phyloP scores from a whole-genome alignment of 2,888 invertebrate species.

The Drosophila histrio region DNA sequence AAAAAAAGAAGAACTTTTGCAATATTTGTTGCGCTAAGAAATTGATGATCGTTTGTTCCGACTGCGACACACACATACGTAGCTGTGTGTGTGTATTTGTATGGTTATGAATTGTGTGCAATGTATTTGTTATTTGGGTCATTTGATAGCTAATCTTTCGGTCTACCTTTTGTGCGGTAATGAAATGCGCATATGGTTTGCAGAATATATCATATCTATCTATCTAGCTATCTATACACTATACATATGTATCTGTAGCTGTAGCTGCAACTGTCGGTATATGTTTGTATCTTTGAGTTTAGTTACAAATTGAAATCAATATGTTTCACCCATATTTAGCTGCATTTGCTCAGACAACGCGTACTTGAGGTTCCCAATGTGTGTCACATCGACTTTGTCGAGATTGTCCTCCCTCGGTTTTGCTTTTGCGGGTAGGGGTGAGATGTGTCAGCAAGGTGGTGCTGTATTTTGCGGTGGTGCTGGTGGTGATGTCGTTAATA shows the following conservation, averaged over 20 bases:
- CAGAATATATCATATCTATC: slow-evolving; percentile 19
- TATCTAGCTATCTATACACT: not conserved
- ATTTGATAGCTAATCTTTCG: slow-evolving; percentile 51
- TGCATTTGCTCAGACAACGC: slow-evolving; percentile 1
- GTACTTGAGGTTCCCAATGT: slow-evolving; percentile 13
- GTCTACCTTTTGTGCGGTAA: slow-evolving; percentile 50
- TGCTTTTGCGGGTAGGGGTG: not conserved
- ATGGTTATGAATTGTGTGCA: slow-evolving; percentile 9
- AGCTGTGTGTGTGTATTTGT: not conserved
- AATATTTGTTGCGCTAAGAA: slow-evolving; percentile 19
- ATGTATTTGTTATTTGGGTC: slow-evolving; percentile 37
- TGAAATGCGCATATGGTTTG: slow-evolving; percentile 50
- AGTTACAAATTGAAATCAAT: slow-evolving; percentile 42
- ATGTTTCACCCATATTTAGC: slow-evolving; percentile 45
- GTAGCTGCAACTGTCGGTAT: not conserved
- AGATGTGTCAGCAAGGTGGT: not conserved
- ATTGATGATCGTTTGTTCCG: slow-evolving; percentile 18
- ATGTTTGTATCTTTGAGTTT: not conserved
- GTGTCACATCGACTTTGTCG: slow-evolving; percentile 12
- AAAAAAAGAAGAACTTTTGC: slow-evolving; percentile 8
- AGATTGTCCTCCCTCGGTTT: slow-evolving; percentile 2
- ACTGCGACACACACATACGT: not conserved
- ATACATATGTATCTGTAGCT: slow-evolving; percentile 1
- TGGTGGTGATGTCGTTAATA: not conserved
- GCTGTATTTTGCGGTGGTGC: slow-evolving; percentile 1